Evolutionary conservation across 2,113 vertebrate genomes (phyloP).

Genomic region (Anoura caudifer): DNA sequence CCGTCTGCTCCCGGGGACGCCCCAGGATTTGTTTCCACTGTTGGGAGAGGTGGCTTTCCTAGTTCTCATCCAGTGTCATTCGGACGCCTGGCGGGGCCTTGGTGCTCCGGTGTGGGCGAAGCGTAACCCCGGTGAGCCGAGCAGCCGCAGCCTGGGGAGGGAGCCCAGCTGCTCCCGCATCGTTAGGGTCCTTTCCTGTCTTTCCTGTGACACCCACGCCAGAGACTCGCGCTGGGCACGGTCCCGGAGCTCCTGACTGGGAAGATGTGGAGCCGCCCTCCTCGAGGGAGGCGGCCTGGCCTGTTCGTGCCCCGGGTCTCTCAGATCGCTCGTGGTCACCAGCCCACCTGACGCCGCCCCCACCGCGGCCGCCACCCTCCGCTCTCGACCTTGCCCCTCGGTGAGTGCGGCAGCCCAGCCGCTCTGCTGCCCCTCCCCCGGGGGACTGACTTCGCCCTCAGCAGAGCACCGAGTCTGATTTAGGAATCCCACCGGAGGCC

Average conservation of each 20-base stretch:
- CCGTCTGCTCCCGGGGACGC: not conserved
- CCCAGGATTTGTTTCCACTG: not conserved
- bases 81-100: not conserved
- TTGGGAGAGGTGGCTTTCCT: not conserved
- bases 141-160: not conserved
- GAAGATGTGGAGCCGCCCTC: accelerated
- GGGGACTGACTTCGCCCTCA: accelerated
- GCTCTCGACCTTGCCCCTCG: not conserved
- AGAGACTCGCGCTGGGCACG: accelerated
- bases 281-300: accelerated
- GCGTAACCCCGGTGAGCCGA: no score
- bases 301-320: accelerated
- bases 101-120: not conserved
- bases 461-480: not conserved
- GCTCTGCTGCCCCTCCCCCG: not conserved
- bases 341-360: no score
- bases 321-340: not conserved
- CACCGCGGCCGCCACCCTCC: not conserved
- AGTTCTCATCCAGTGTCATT: not conserved
- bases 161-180: not conserved
- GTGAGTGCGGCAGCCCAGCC: not conserved
- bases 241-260: not conserved
- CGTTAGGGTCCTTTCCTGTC: accelerated
- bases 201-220: not conserved
- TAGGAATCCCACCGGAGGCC: not conserved